phyloP scores from a whole-genome alignment of 2,113 vertebrate genomes.

The Microtus pennsylvanicus region DNA sequence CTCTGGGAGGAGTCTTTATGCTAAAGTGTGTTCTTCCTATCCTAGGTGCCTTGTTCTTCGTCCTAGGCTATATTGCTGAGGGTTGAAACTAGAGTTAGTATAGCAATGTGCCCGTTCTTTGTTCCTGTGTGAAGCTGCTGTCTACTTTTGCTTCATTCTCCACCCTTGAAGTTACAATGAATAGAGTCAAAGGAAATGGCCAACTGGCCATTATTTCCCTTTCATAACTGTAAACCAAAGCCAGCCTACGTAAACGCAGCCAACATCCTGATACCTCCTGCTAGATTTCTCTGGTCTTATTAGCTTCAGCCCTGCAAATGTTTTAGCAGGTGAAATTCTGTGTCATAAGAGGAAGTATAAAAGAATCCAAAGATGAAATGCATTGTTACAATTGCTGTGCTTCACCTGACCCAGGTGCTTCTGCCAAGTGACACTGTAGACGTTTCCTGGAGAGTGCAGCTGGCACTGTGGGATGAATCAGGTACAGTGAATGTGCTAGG shows the following conservation, averaged over 20 bases:
- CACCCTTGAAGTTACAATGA: not conserved
- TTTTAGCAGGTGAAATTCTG: not conserved
- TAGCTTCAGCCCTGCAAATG: not conserved
- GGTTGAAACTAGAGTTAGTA: not conserved
- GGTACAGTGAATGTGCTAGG: not conserved
- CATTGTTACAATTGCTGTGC: not conserved
- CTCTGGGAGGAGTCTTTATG: not conserved
- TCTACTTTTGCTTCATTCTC: not conserved
- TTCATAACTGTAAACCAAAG: not conserved
- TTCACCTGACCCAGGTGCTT: not conserved
- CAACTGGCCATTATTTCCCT: slow-evolving; percentile 16
- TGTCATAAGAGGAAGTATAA: not conserved
- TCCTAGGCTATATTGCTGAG: not conserved
- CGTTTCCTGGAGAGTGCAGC: not conserved
- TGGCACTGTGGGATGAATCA: not conserved
- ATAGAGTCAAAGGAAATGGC: not conserved
- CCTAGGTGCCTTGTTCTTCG: not conserved
- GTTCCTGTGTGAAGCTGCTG: not conserved
- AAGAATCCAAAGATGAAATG: not conserved
- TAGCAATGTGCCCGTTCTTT: not conserved
- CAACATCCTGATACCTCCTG: not conserved
- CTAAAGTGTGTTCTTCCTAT: not conserved
- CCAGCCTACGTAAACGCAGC: not conserved
- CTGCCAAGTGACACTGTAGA: not conserved
- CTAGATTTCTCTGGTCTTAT: not conserved